Base-by-base conservation (phyloP, 1,140 invertebrate genomes). In the Pachypeltis micranthus region DNA sequence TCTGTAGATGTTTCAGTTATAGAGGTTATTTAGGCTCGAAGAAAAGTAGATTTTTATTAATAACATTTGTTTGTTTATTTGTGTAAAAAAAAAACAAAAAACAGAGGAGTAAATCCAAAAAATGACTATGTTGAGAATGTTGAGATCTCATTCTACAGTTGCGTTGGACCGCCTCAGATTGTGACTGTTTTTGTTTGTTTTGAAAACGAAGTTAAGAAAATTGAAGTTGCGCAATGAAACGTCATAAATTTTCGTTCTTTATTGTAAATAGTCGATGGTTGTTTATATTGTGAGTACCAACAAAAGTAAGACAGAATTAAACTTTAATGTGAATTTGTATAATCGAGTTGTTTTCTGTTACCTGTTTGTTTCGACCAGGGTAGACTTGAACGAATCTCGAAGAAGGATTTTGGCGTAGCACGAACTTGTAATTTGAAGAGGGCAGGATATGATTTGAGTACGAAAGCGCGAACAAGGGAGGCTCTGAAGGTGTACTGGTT, bases 201-300 rank as follows among this genome's bases (percentile, higher is more conserved):
- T 26, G 19, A 24, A 56, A 56, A 56, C 16, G 7, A 39, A 39
- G 16, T 16, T 10, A 39, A 39, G 16, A 39, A 39, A 10, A 39
- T 39, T 39, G 31, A 39, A 16, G 31, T n/a, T n/a, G 16, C 7
- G 47, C 12, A 51, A 51, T 16, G 23, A 51, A 10, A 4, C 47
- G 19, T 10, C 21, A 10, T 51, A 16, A 21, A 16, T 51, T 51
- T 51, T 14, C 10, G 10, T 51, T 51, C 23, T 14, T 16, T 51
- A 59, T 28, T 69, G 67, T 69, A 69, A 51, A 68, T 69, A 67
- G 63, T 67, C 29, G 62, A 65, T 69, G 67, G 66, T 69, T 68
- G 67, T 69, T 69, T 69, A 69, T 69, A 69, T 68, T 65, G 65
- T 65, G 62, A 66, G 64, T 64, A 67, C 63, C 66, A 65, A 65